Evolutionary conservation across 2,113 vertebrate genomes (phyloP), one percentile per base, ranked within the genome.

Genomic region (Mustela nigripes): DNA sequence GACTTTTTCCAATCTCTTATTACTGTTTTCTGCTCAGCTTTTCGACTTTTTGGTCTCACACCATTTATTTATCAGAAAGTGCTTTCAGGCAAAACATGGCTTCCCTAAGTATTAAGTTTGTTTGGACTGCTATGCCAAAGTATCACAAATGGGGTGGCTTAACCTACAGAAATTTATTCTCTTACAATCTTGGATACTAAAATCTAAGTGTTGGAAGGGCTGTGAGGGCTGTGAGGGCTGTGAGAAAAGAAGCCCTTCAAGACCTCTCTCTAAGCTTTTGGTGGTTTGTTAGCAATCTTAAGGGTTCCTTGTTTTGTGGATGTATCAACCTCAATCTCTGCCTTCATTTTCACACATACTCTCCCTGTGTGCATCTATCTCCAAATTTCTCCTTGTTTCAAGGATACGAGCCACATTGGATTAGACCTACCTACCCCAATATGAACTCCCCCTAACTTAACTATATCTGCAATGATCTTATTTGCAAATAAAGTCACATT

Each of bases 401-500:
- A 82, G 3, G 58, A 42, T 22, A 36, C 2, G 7, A 53, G 22
- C 86, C 62, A 83, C 18, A 69, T 39, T 39, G 2, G 33, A 9
- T 78, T 86, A 50, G 31, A 36, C 24, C 5, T 4, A 8, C 18
- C 6, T 18, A 84, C 16, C 56, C 12, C 21, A 79, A 12, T n/a
- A 93, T 45, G 11, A 95, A 82, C 12, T 14, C 11, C 58, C 42
- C 6, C 4, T 26, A 78, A 82, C 22, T 85, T 87, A 83, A 93
- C 73, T 83, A 42, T 14, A 42, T 50, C 9, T 53, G 3, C 18
- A n/a, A 63, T 62, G 8, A 48, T 7, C 7, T 0, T 56, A 28
- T 63, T 81, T 86, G 15, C 92, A 87, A 85, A 81, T 94, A 81
- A 80, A 18, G 31, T 62, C 84, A 56, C 7, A 89, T 89, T 85